Evolutionary conservation across 2,113 vertebrate species (phyloP).

Genomic region (Rynchops niger): DNA sequence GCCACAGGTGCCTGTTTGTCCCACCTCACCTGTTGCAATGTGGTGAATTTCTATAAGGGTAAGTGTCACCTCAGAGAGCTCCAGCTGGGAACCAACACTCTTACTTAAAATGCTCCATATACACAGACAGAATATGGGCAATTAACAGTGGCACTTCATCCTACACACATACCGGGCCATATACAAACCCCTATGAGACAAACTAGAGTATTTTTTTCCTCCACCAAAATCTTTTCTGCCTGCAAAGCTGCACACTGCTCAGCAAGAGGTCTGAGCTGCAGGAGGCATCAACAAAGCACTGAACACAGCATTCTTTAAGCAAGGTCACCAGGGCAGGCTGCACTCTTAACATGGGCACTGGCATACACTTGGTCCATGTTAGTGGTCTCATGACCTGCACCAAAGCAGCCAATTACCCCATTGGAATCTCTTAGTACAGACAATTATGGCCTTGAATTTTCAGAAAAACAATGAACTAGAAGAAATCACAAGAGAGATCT

Average conservation of each 20-base stretch:
- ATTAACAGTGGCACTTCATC: not conserved
- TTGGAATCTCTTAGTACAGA: not conserved
- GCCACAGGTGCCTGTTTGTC: not conserved
- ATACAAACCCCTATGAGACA: not conserved
- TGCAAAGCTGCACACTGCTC: not conserved
- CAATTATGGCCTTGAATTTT: not conserved
- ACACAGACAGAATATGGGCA: not conserved
- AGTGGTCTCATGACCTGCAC: not conserved
- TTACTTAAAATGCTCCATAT: not conserved
- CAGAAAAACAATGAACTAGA: not conserved
- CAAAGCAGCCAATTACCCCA: not conserved
- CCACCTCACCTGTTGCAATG: not conserved
- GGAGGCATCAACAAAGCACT: not conserved
- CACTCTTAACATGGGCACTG: too few relatives aligned
- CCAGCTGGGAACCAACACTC: not conserved
- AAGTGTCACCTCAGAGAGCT: not conserved
- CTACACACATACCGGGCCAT: not conserved
- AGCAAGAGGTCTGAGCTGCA: not conserved
- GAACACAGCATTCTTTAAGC: not conserved
- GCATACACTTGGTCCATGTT: not conserved
- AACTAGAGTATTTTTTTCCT: not conserved
- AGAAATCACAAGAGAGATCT: not conserved
- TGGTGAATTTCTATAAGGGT: not conserved
- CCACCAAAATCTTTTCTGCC: not conserved
- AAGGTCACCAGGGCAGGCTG: not conserved